Conservation (phyloP, 2,797 vertebrate species). For the Staurois parvus region DNA sequence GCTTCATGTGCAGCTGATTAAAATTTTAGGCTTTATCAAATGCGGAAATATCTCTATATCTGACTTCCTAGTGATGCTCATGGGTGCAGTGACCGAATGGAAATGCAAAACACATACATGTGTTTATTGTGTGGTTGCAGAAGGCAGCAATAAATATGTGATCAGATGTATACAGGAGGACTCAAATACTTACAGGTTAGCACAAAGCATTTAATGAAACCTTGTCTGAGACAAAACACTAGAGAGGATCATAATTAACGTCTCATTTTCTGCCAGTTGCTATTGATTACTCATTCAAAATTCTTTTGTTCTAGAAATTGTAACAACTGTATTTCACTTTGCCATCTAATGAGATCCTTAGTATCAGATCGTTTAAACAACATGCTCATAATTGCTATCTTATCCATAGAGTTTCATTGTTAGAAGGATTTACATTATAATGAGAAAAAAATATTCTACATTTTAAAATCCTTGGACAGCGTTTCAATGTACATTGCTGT, state of each 20-base stretch:
- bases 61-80: conserved; percentile 42
- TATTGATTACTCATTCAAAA: conserved; percentile 85
- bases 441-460: conserved; percentile 66
- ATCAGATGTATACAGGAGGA: conserved; percentile 73
- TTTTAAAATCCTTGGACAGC: conserved; percentile 66
- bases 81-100: conserved; percentile 69
- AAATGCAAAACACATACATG: conserved; percentile 61
- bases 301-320: conserved; percentile 80
- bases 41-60: conserved; percentile 3
- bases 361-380: conserved; percentile 78
- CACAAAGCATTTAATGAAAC: conserved; percentile 85
- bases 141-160: conserved; percentile 63
- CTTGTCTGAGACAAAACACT: conserved; percentile 80
- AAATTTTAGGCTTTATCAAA: conserved; percentile 70
- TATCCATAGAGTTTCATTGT: conserved; percentile 76
- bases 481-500: conserved; percentile 67
- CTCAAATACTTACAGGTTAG: conserved; percentile 77
- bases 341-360: conserved; percentile 81
- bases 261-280: conserved; percentile 81
- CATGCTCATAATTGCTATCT: conserved; percentile 77
- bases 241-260: conserved; percentile 80
- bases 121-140: conserved; percentile 64
- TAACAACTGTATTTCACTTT: conserved; percentile 77
- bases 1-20: conserved; percentile 78
- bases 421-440: conserved; percentile 75